Evolutionary conservation across 2,113 vertebrate genomes (phyloP), one percentile per base, ranked within the genome.

Genomic region (Herpetotheres cachinnans): DNA sequence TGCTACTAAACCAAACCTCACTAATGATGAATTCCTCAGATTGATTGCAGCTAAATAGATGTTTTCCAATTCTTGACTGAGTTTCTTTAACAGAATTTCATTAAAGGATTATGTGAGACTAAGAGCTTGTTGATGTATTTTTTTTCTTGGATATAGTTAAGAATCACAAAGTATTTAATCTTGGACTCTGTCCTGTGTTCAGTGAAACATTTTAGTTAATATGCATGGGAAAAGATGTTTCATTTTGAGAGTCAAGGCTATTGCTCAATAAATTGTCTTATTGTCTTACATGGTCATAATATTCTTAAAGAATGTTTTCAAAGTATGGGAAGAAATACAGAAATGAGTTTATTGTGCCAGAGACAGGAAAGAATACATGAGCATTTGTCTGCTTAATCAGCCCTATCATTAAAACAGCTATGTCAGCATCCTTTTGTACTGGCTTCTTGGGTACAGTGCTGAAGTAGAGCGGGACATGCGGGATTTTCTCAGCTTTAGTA

Each of bases 401-500:
- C 70, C 62, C 30, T 95, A 32, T 84, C 63, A 16, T 44, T 91
- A 42, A 61, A 86, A 81, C 21, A 93, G 65, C 70, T 56, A 10
- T 30, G 24, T 67, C 93, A 86, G 38, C 78, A 76, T 89, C 71
- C 47, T 73, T 93, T 93, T 94, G 50, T 77, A 63, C 22, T 79
- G 63, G 66, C 62, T 88, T 49, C 71, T 94, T 90, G 79, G 42
- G 54, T 77, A 3, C 47, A 70, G 50, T 4, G 2, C 63, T 73
- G 2, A 69, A 79, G 29, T 70, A 46, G 50, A 92, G n/a, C 4
- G 8, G 59, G 46, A 42, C 34, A 47, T 6, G 10, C 38, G 78
- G 55, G 55, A 81, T 94, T 86, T 80, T 94, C 76, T 93, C 79
- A 81, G 82, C 72, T 91, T 82, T 78, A 89, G 52, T 47, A 63